A percentile compares a stretch with the other conserved stretches of the same genome.
phyloP scores from a whole-genome alignment of 1,140 invertebrate genomes.

The Euwallacea fornicatus region DNA sequence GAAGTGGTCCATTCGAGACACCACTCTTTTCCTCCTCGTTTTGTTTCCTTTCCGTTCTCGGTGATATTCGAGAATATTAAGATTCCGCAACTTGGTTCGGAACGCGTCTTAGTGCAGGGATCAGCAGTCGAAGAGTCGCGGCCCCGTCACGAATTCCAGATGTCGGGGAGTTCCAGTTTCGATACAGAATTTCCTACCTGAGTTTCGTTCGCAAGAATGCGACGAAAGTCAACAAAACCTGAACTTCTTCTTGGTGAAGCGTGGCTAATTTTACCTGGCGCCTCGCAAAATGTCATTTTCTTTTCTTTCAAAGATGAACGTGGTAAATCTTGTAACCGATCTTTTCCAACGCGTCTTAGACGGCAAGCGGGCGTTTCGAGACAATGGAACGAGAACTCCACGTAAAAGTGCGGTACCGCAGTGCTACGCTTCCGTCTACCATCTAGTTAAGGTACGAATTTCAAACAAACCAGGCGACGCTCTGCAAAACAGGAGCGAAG shows the following conservation, averaged over 20 bases:
- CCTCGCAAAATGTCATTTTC: slow-evolving; percentile 1
- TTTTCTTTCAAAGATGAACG: neutral
- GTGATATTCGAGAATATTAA: neutral
- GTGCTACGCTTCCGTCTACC: no score
- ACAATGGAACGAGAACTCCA: neutral
- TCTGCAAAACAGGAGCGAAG: no score
- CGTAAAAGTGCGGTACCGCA: no score
- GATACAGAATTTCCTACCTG: neutral
- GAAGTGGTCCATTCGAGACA: slow-evolving; percentile 18
- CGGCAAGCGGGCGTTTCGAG: neutral
- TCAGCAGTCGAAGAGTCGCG: neutral
- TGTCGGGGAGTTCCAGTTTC: neutral
- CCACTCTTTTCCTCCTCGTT: neutral
- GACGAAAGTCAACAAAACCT: neutral
- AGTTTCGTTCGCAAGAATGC: neutral
- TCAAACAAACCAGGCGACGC: no score
- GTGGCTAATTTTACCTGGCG: slow-evolving; percentile 10
- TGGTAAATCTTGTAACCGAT: neutral
- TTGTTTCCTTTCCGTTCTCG: neutral
- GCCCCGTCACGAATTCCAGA: neutral
- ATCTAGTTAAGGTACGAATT: no score
- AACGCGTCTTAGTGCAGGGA: neutral
- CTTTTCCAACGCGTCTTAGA: neutral
- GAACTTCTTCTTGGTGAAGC: slow-evolving; percentile 2
- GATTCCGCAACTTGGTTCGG: neutral